phyloP scores from a whole-genome alignment of 2,113 vertebrate species.

The Clarias magur region DNA sequence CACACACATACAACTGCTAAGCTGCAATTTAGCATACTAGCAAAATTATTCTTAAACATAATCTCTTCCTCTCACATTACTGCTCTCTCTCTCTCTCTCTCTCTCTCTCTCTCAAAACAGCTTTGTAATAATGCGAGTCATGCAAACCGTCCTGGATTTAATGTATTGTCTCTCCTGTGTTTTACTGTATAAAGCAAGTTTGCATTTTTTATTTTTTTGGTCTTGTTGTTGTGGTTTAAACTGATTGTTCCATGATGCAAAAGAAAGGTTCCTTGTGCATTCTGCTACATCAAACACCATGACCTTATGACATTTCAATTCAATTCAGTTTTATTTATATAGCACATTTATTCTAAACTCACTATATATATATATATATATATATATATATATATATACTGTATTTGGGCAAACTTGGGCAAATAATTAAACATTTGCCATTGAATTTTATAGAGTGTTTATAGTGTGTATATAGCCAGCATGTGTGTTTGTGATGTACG shows the following conservation, averaged over 20 bases:
- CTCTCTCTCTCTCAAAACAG: background rate
- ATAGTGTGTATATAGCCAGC: too few species aligned
- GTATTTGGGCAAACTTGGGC: background rate
- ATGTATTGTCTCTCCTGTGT: slow-evolving; percentile 16
- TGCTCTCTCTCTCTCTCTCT: slow-evolving; percentile 17
- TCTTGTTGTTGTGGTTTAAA: background rate
- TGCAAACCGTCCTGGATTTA: slow-evolving; percentile 2
- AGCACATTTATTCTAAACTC: too few species aligned
- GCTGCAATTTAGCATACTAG: background rate
- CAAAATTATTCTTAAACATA: slow-evolving; percentile 32
- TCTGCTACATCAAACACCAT: background rate
- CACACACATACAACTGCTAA: background rate
- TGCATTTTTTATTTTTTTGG: background rate
- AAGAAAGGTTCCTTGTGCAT: background rate
- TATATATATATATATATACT: too few species aligned
- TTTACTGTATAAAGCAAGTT: background rate
- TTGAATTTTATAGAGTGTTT: background rate
- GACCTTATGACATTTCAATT: background rate
- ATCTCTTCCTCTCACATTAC: slow-evolving; percentile 5
- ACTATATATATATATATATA: too few species aligned
- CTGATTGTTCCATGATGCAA: background rate
- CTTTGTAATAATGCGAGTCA: background rate
- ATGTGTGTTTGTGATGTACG: too few species aligned
- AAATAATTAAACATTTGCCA: background rate
- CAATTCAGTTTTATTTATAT: too few species aligned